Evolutionary conservation across 2,888 invertebrate genomes (phyloP).

Genomic region (Strigamia crassipes): DNA sequence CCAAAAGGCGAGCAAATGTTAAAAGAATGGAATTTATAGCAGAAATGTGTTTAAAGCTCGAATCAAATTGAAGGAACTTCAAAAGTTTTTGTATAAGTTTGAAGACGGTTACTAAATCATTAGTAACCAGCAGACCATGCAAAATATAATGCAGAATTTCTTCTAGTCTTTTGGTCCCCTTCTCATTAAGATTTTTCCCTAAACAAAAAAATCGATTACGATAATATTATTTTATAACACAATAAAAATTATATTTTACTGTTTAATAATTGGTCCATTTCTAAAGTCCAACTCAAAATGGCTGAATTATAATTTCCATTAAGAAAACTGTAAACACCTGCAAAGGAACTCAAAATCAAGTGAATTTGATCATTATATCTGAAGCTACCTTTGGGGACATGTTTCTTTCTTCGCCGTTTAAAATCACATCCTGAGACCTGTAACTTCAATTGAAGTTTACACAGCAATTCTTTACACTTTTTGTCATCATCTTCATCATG

Average conservation of each 20-base stretch:
- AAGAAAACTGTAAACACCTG: background rate
- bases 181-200: background rate
- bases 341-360: too few species aligned
- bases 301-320: slow-evolving; percentile 1
- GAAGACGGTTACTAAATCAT: background rate
- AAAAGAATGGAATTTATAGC: background rate
- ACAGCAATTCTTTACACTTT: background rate
- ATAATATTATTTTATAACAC: too few species aligned
- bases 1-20: background rate
- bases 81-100: background rate
- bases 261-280: background rate
- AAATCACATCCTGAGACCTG: background rate
- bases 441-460: background rate
- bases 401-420: background rate
- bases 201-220: background rate
- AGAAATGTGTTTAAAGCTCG: background rate
- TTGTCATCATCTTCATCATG: background rate
- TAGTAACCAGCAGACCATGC: background rate
- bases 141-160: background rate
- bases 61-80: background rate
- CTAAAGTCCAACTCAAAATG: background rate
- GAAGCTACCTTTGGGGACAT: background rate
- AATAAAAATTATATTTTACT: too few species aligned
- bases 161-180: background rate
- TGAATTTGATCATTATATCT: too few species aligned